Evolutionary conservation across 2,888 invertebrate genomes (phyloP).

Genomic region (Sinelater perroti): DNA sequence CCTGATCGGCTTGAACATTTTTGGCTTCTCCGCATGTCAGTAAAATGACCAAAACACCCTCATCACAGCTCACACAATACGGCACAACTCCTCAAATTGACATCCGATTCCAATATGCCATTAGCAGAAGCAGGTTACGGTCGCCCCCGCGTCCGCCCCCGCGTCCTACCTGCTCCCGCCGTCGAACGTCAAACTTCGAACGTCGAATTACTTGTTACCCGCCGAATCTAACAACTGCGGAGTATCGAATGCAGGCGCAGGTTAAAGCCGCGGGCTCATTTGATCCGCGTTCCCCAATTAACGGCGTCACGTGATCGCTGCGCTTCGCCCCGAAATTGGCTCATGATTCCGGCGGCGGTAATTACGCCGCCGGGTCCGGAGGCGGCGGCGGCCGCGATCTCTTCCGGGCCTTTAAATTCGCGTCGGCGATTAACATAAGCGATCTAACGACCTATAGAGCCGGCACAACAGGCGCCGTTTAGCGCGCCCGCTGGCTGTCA

Average conservation of each 20-base stretch:
- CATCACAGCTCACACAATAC: conserved; percentile 20
- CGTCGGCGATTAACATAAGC: conserved; percentile 22
- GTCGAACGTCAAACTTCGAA: background rate
- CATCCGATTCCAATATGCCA: conserved; percentile 33
- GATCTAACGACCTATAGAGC: conserved; percentile 26
- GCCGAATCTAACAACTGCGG: background rate
- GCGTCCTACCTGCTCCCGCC: background rate
- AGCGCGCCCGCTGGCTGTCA: conserved; percentile 33
- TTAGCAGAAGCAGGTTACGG: conserved; percentile 28
- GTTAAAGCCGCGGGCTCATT: conserved; percentile 18
- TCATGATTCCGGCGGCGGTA: background rate
- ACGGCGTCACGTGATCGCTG: conserved; percentile 24
- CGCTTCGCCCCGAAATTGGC: conserved; percentile 6
- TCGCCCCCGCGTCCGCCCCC: conserved; percentile 1
- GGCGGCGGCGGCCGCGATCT: background rate
- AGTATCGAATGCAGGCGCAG: conserved; percentile 18
- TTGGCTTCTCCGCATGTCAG: too few relatives aligned
- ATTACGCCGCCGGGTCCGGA: background rate
- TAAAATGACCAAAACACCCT: conserved; percentile 24
- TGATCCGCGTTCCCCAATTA: conserved; percentile 30
- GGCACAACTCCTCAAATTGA: conserved; percentile 24
- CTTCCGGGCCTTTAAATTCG: conserved; percentile 11
- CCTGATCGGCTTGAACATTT: too few relatives aligned
- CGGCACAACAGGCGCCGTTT: conserved; percentile 26
- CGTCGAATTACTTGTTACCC: background rate